Base-by-base conservation (phyloP, 2,113 vertebrate species). In the Takifugu flavidus region DNA sequence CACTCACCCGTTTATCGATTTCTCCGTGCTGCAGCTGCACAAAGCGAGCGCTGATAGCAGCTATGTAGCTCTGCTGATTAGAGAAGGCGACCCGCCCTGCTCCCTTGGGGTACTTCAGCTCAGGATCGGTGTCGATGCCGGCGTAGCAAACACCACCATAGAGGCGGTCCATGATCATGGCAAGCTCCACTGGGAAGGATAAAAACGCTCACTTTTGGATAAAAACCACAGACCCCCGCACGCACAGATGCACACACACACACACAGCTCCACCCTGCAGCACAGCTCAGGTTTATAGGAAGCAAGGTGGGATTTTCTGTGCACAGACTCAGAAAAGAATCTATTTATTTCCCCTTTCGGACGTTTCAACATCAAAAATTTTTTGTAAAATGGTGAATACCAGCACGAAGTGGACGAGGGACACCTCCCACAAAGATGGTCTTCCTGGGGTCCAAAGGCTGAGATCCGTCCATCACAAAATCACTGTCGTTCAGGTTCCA, bases 1-100 rank as follows among this genome's bases (percentile, higher is more conserved):
- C 27, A 80, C 96, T 94, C 90, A 99, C 97, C 95, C 97, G 95
- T 95, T 99, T 99, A 94, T 99, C 97, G 89, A 99, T 99, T 86
- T 99, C 97, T 84, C 96, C 97, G 73, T 99, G 97, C 93, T 99
- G 97, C 91, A 99, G 95, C 90, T 99, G 96, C 83, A 99, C 97
- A 89, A 99, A 99, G 90, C 97, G 96, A 89, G 97, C 97, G 74
- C 96, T 98, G 94, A 99, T 99, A 94, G 97, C 97, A 92, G 97
- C 97, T 87, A 99, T 99, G 93, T 99, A 99, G 89, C 97, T 99
- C 92, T 99, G 97, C 86, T 99, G 97, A 92, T 99, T 99, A 88
- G 97, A 99, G 86, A 99, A 99, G 0, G 97, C 96, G 54, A 99
- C 97, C 79, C 97, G 93, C 88, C 97, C 97, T 5, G 97, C 96